These are phyloP conservation scores for Mesochorus sp. DNA, from an alignment of 2,888 invertebrate genomes.

Conservation along the genomic window DNA sequence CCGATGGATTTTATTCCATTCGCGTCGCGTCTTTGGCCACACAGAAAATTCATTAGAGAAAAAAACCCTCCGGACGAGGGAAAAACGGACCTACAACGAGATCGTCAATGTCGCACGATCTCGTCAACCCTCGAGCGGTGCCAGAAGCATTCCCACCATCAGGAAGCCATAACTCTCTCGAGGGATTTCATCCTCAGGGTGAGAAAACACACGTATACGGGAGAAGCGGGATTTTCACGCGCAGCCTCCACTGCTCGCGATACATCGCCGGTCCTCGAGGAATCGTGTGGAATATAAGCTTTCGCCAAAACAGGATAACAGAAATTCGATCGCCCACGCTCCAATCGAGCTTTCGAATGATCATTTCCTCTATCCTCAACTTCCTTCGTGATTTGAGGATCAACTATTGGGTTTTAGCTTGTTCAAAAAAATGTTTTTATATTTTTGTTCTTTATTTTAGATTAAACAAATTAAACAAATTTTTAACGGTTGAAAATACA, in stretches of 20 bases:
- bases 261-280: slow-evolving; percentile 46
- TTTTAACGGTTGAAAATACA: too few species aligned
- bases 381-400: too few species aligned
- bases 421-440: too few species aligned
- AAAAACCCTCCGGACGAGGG: not conserved
- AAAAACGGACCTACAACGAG: slow-evolving; percentile 47
- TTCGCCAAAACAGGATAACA: slow-evolving; percentile 68
- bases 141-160: slow-evolving; percentile 78
- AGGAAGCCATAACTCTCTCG: slow-evolving; percentile 74
- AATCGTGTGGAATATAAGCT: slow-evolving; percentile 55
- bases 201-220: not conserved
- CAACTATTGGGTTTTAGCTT: too few species aligned
- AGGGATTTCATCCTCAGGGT: slow-evolving; percentile 26
- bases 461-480: too few species aligned
- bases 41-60: not conserved
- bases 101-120: slow-evolving; percentile 66
- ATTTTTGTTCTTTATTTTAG: too few species aligned
- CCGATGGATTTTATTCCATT: too few species aligned
- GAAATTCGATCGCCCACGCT: slow-evolving; percentile 28
- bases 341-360: too few species aligned
- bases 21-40: not conserved
- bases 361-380: too few species aligned
- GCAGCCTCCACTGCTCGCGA: too few species aligned
- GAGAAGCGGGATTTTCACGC: not conserved
- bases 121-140: slow-evolving; percentile 77